Evolutionary conservation across 2,888 invertebrate genomes (phyloP), one percentile per base, ranked within the genome.

Genomic region (Nemotelus pantherinus): DNA sequence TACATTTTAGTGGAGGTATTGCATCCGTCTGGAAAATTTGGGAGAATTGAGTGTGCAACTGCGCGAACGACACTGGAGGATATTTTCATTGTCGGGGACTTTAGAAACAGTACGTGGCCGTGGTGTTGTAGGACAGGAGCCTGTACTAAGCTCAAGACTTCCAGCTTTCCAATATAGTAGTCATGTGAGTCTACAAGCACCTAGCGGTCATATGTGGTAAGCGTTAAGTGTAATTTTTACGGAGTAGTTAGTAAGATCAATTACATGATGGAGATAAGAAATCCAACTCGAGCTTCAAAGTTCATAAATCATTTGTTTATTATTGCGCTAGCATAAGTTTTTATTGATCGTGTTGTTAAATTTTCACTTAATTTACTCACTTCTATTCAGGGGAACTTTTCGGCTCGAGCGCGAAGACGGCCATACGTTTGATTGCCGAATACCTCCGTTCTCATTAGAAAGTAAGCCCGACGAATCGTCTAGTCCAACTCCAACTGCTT

Each of bases 81-180:
- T 99, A 85, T 98, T 98, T 88, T 97, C 97, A 55, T 89, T 98
- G 79, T 95, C 94, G 74, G 95, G 96, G 76, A 97, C 98, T 10
- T 88, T 98, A 83, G 98, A 98, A 89, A 98, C 97, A 0, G 95
- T 95, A 2, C 90, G 97, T 81, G 98, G 98, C 0, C 90, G 98
- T 83, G 98, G 87, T 1, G 98, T 99, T 71, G 97, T 98, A n/a
- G 98, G 98, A 0, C 97, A 98, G 89, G 98, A 99, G 88, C 98
- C 98, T 60, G 92, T 96, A 80, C 89, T 99, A 78, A 96, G 96
- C 64, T 91, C 93, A 79, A 90, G 92, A 80, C 89, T 95, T 82
- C 98, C 98, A 78, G 98, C 98, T 83, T 99, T 98, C 89, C 99
- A 99, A 88, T 99, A 99, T 88, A 96, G 96, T 86, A 97, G 97